phyloP scores from a whole-genome alignment of 2,113 vertebrate genomes.

The Nestor notabilis region DNA sequence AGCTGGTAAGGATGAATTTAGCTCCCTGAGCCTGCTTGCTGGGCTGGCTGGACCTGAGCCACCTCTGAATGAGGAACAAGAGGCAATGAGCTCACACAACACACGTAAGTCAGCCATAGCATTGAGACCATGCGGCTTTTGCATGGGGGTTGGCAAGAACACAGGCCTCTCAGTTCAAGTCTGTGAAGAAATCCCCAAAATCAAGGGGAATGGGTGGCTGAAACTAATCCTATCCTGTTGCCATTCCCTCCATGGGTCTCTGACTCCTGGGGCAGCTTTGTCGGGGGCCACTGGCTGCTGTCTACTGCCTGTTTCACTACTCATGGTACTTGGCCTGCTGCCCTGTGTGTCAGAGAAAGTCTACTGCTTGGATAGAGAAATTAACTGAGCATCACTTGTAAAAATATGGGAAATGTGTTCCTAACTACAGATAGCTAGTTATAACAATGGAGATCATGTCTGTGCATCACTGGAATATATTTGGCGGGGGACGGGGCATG shows the following conservation, averaged over 20 bases:
- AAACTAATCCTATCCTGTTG: neutral
- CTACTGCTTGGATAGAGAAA: neutral
- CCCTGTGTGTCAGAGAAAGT: neutral
- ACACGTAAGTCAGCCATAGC: rapidly evolving
- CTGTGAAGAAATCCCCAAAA: neutral
- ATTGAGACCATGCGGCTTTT: rapidly evolving
- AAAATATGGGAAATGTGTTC: neutral
- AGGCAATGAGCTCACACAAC: rapidly evolving
- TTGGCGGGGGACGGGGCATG: rapidly evolving
- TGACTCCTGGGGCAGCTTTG: neutral
- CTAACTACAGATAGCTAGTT: neutral
- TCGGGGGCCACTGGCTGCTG: rapidly evolving
- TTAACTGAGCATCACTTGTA: neutral
- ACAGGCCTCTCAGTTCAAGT: neutral
- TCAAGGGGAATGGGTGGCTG: neutral
- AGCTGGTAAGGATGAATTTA: neutral
- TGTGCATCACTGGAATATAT: neutral
- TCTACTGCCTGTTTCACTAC: neutral
- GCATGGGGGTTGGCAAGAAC: neutral
- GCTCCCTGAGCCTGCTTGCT: rapidly evolving
- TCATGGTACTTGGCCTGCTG: rapidly evolving
- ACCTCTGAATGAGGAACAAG: neutral
- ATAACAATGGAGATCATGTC: neutral
- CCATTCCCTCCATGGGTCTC: neutral
- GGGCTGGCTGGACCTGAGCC: neutral